These are phyloP conservation scores for Euura lappo DNA, from an alignment of 1,140 invertebrate species.

Conservation along the genomic window DNA sequence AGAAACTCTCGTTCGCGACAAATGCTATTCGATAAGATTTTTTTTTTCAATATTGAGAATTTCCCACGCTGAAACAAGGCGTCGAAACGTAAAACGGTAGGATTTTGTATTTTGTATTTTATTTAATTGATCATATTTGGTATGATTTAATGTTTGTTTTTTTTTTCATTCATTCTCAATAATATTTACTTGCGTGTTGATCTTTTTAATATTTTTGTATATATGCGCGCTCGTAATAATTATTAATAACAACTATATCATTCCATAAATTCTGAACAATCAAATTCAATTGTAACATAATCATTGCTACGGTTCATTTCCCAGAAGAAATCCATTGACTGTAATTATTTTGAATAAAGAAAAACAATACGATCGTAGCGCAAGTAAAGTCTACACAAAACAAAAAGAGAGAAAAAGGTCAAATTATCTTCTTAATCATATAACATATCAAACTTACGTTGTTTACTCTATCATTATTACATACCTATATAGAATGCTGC, in stretches of 20 bases:
- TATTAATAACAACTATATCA: conserved; percentile 57
- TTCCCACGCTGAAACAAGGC: conserved; percentile 1
- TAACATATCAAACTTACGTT: too few relatives aligned
- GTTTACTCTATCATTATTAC: too few relatives aligned
- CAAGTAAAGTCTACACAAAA: too few relatives aligned
- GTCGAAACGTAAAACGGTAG: background rate
- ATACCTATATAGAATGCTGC: too few relatives aligned
- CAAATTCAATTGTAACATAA: conserved; percentile 62
- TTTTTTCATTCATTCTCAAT: background rate
- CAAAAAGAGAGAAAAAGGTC: too few relatives aligned
- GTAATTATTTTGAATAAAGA: conserved; percentile 5
- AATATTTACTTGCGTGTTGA: background rate
- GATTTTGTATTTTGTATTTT: background rate
- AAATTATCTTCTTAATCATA: too few relatives aligned
- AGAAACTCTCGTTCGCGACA: background rate
- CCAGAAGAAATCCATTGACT: conserved; percentile 18
- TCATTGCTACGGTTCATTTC: conserved; percentile 48
- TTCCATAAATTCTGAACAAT: conserved; percentile 62
- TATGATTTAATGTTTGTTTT: background rate
- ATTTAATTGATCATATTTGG: too few relatives aligned
- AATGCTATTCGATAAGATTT: background rate
- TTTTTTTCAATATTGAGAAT: background rate
- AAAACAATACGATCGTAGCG: too few relatives aligned
- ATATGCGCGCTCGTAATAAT: conserved; percentile 45
- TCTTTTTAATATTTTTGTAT: background rate